Evolutionary conservation across 2,888 invertebrate species (phyloP).

Genomic region (Gandaritis pyraliata): DNA sequence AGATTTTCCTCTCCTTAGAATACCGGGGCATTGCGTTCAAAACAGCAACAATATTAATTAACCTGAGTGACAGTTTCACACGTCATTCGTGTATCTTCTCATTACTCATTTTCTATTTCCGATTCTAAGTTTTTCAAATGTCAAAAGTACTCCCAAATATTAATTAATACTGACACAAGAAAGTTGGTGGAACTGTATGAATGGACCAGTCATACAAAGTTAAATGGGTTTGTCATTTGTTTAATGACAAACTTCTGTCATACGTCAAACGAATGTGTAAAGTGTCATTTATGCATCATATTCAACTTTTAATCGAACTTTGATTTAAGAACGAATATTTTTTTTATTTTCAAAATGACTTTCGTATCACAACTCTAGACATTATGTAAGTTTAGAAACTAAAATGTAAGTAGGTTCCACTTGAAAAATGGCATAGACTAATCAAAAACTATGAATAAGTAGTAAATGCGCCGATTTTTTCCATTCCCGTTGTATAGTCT

Average conservation of each 20-base stretch:
- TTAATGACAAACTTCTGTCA: slow-evolving; percentile 17
- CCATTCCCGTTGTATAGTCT: no score
- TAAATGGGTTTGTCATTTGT: slow-evolving; percentile 55
- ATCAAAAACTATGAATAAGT: no score
- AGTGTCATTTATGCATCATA: neutral
- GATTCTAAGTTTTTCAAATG: slow-evolving; percentile 76
- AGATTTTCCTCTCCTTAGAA: neutral
- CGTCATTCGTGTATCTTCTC: slow-evolving; percentile 67
- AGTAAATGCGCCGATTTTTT: no score
- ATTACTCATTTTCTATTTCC: slow-evolving; percentile 80
- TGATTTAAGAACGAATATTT: no score
- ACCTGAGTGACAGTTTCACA: slow-evolving; percentile 73
- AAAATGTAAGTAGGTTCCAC: no score
- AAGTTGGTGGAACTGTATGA: slow-evolving; percentile 59
- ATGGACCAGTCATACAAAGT: slow-evolving; percentile 50
- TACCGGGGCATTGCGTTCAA: slow-evolving; percentile 1
- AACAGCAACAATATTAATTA: slow-evolving; percentile 62
- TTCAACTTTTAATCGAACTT: no score
- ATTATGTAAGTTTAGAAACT: no score
- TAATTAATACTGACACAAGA: slow-evolving; percentile 77
- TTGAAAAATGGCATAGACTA: no score
- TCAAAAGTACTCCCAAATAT: slow-evolving; percentile 68
- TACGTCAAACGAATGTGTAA: neutral
- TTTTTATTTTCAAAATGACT: no score
- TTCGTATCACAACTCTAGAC: no score